Evolutionary conservation across 1,140 invertebrate species (phyloP).

Genomic region (Drosophila dunni): DNA sequence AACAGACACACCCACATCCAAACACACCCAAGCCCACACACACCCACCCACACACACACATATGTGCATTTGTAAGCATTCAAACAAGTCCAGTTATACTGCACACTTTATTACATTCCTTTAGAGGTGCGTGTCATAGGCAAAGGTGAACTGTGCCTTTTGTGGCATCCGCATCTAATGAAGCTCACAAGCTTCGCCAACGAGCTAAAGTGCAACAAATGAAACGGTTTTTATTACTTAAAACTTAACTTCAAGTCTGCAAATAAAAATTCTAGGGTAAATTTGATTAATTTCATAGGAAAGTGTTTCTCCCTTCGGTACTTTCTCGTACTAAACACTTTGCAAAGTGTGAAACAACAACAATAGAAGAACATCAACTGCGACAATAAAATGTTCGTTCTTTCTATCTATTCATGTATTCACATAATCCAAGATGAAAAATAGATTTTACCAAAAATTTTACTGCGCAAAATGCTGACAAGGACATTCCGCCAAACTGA

Average conservation of each 20-base stretch:
- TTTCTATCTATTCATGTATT: conserved; percentile 76
- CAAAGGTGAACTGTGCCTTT: conserved; percentile 43
- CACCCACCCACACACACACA: conserved; percentile 8
- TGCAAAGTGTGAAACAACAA: conserved; percentile 3
- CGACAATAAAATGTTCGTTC: conserved; percentile 75
- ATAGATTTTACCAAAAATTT: conserved; percentile 80
- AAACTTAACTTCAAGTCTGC: conserved; percentile 9
- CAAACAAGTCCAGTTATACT: conserved; percentile 50
- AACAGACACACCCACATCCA: conserved; percentile 51
- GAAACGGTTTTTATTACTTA: conserved; percentile 16
- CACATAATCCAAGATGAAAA: conserved; percentile 81
- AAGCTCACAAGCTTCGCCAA: conserved; percentile 59
- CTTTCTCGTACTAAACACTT: conserved; percentile 2
- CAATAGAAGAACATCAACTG: conserved; percentile 64
- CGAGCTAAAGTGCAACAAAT: conserved; percentile 53
- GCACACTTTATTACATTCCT: conserved; percentile 76
- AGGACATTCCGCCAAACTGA: conserved; percentile 60
- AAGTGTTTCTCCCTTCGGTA: not conserved
- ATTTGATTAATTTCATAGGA: conserved; percentile 70
- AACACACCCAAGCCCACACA: not conserved
- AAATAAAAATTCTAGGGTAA: conserved; percentile 64
- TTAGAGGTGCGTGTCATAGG: conserved; percentile 51
- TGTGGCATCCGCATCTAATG: conserved; percentile 62
- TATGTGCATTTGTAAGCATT: conserved; percentile 13
- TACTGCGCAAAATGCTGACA: conserved; percentile 81